Evolutionary conservation across 2,113 vertebrate genomes (phyloP).

Genomic region (Sorex fumeus): DNA sequence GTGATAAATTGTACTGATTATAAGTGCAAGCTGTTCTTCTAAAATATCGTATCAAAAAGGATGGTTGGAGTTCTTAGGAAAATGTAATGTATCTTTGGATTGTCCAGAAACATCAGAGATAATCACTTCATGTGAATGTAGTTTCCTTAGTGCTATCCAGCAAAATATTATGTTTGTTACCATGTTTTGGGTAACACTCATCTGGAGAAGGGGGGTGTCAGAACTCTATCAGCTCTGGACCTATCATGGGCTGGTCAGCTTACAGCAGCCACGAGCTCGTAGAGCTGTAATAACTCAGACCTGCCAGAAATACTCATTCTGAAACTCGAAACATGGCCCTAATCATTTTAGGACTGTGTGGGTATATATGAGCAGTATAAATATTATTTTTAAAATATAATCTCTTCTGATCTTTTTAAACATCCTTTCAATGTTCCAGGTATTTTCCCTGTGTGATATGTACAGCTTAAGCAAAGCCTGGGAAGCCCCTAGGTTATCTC

Average conservation of each 20-base stretch:
- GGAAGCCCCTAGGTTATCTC: slow-evolving; percentile 26
- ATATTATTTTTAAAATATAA: slow-evolving; percentile 88
- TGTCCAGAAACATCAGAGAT: slow-evolving; percentile 90
- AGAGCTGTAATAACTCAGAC: slow-evolving; percentile 87
- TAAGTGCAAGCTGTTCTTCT: slow-evolving; percentile 92
- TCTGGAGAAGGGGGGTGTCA: slow-evolving; percentile 82
- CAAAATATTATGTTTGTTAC: slow-evolving; percentile 85
- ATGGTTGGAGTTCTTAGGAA: slow-evolving; percentile 90
- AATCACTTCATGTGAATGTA: slow-evolving; percentile 87
- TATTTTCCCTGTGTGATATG: slow-evolving; percentile 81
- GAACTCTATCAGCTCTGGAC: slow-evolving; percentile 77
- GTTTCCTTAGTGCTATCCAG: slow-evolving; percentile 85
- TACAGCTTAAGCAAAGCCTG: slow-evolving; percentile 63
- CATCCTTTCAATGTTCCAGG: slow-evolving; percentile 82
- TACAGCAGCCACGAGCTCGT: slow-evolving; percentile 86
- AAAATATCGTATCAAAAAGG: slow-evolving; percentile 91
- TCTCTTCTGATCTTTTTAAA: slow-evolving; percentile 87
- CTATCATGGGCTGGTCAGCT: slow-evolving; percentile 84
- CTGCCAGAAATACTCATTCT: slow-evolving; percentile 82
- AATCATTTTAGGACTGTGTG: slow-evolving; percentile 86
- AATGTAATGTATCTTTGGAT: slow-evolving; percentile 91
- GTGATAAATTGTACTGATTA: slow-evolving; percentile 95
- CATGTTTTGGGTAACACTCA: slow-evolving; percentile 87
- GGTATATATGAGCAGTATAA: slow-evolving; percentile 86
- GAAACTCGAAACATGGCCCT: slow-evolving; percentile 85